Percentiles rank a stretch among this genome's conserved stretches.
Conservation (phyloP, 2,888 invertebrate genomes). For the Saturnia japonica region DNA sequence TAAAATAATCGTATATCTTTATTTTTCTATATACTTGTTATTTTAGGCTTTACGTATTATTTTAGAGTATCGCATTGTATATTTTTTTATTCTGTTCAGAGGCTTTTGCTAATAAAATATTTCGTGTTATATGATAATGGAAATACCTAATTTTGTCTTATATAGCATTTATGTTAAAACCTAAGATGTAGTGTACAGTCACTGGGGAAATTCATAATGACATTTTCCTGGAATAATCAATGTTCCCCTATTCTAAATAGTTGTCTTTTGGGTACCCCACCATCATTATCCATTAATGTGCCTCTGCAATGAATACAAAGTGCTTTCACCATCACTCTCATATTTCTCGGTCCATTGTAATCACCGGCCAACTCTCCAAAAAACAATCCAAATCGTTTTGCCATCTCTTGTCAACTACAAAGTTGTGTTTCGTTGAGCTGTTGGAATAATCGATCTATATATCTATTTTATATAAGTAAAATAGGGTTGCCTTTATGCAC, state of each 20-base stretch:
- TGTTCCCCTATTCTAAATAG: not conserved
- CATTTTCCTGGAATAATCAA: not conserved
- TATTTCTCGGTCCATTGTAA: not conserved
- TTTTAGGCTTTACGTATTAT: not conserved
- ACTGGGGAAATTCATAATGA: not conserved
- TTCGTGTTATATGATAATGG: not conserved
- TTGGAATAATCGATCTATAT: too few relatives aligned
- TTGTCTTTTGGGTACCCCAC: not conserved
- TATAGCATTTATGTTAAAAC: too few relatives aligned
- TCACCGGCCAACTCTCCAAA: not conserved
- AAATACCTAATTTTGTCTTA: not conserved
- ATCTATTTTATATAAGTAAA: too few relatives aligned
- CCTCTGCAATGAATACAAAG: not conserved
- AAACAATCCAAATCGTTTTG: not conserved
- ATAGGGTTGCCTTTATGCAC: too few relatives aligned
- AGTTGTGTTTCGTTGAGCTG: too few relatives aligned
- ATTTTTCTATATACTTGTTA: constrained; percentile 13
- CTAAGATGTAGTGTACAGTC: not conserved
- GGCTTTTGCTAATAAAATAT: constrained; percentile 6
- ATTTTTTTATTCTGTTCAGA: not conserved
- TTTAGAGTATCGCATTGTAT: not conserved
- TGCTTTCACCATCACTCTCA: not conserved
- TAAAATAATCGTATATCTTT: constrained; percentile 26
- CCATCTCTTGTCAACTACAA: not conserved
- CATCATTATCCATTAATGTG: not conserved